These are phyloP conservation scores for Formicarius rufipectus DNA, from an alignment of 2,113 vertebrate species.

Conservation along the genomic window DNA sequence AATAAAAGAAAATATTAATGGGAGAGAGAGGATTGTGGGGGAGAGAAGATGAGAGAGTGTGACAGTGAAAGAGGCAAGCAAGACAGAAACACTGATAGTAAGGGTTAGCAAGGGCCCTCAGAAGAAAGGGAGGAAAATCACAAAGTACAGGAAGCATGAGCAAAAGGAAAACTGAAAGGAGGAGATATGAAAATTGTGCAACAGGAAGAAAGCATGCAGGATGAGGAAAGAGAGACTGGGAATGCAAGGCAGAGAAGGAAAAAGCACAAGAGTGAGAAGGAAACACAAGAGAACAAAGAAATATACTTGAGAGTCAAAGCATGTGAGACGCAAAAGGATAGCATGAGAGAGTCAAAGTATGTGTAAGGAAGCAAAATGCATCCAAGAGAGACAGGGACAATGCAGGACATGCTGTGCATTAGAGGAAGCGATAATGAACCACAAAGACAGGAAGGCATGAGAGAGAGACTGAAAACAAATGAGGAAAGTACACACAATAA, in stretches of 20 bases:
- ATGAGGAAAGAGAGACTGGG: not conserved
- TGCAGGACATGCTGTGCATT: rapidly evolving
- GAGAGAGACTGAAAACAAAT: not conserved
- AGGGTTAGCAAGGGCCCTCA: not conserved
- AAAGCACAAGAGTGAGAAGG: not conserved
- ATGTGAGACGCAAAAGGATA: not conserved
- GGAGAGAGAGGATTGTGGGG: too few relatives aligned
- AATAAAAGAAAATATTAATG: not conserved
- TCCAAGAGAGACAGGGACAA: too few relatives aligned
- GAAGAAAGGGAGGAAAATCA: not conserved
- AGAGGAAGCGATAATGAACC: not conserved
- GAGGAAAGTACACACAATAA: not conserved
- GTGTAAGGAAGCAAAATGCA: not conserved
- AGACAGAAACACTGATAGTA: not conserved
- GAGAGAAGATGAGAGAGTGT: not conserved
- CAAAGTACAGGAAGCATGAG: not conserved
- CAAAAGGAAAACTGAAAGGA: not conserved
- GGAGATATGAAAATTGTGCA: not conserved
- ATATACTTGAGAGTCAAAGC: not conserved
- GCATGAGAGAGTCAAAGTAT: not conserved
- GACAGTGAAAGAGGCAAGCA: not conserved
- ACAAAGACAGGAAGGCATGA: not conserved
- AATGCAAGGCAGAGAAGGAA: not conserved
- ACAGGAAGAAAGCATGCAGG: not conserved
- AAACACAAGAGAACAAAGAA: not conserved